Percentiles rank a stretch among this genome's conserved stretches.
Evolutionary conservation across 2,113 vertebrate genomes (phyloP).

Genomic region (Pteruthius melanotis): DNA sequence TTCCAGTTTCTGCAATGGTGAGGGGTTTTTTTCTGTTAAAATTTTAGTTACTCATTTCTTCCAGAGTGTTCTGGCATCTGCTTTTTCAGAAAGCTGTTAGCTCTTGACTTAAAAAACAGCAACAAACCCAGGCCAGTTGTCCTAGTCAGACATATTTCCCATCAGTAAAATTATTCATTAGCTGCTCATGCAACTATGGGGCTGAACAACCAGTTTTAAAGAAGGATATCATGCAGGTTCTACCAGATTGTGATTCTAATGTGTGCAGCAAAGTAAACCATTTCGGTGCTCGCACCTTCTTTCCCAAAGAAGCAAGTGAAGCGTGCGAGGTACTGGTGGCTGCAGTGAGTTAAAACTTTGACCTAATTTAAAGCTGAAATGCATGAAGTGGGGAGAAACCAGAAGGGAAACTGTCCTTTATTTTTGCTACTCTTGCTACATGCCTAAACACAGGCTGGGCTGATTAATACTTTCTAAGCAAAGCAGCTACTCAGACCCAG

Average conservation of each 20-base stretch:
- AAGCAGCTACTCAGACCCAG: neutral
- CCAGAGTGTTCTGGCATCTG: neutral
- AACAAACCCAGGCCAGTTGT: neutral
- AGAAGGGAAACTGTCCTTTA: constrained; percentile 16
- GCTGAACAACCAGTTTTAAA: neutral
- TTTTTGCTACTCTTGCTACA: neutral
- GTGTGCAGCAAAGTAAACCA: constrained; percentile 10
- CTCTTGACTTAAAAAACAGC: neutral
- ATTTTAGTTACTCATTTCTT: neutral
- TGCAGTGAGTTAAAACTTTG: constrained; percentile 71
- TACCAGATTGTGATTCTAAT: neutral
- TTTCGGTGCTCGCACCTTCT: neutral
- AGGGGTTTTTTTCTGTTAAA: neutral
- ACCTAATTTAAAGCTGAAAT: constrained; percentile 76
- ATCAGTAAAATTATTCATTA: constrained; percentile 20
- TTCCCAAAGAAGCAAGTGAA: constrained; percentile 81
- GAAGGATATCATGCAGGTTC: neutral
- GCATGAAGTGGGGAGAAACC: constrained; percentile 66
- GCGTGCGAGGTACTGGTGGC: constrained; percentile 66
- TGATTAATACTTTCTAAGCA: neutral
- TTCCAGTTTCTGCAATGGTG: neutral
- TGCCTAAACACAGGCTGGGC: neutral
- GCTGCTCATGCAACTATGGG: neutral
- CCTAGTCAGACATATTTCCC: neutral
- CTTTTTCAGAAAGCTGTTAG: constrained; percentile 9